These are phyloP conservation scores for Cantharis lateralis DNA, from an alignment of 2,888 invertebrate genomes.

Conservation along the genomic window DNA sequence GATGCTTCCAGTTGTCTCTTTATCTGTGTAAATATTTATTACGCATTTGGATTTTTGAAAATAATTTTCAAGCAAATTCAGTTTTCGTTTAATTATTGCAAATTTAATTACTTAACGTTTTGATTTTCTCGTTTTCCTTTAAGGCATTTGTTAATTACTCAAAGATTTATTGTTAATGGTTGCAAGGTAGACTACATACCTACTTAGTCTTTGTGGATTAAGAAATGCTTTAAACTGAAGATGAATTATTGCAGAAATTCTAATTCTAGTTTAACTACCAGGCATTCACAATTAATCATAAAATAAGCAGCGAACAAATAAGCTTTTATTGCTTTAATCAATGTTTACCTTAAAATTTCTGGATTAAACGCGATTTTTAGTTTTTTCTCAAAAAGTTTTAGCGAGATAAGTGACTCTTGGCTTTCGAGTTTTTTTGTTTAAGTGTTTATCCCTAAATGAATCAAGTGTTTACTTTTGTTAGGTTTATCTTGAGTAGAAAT, in stretches of 20 bases:
- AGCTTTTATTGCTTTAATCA: not conserved
- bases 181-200: not conserved
- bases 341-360: not conserved
- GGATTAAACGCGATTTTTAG: not conserved
- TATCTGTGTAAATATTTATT: not conserved
- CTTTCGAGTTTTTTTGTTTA: not conserved
- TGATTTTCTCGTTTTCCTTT: not conserved
- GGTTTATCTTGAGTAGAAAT: slow-evolving; percentile 14
- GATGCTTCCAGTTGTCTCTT: not conserved
- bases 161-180: not conserved
- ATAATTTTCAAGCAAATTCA: not conserved
- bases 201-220: slow-evolving; percentile 1
- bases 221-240: slow-evolving; percentile 1
- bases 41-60: not conserved
- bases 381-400: not conserved
- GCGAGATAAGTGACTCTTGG: not conserved
- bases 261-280: slow-evolving; percentile 2
- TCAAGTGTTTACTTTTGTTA: slow-evolving; percentile 18
- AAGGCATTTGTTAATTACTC: slow-evolving; percentile 1
- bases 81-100: not conserved
- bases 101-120: not conserved
- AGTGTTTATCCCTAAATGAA: slow-evolving; percentile 9
- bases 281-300: not conserved
- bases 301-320: not conserved
- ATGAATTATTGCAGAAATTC: slow-evolving; percentile 2